A percentile compares a stretch with the other conserved stretches of the same genome.
Evolutionary conservation across 1,140 invertebrate genomes (phyloP).

Genomic region (Coptotermes formosanus): DNA sequence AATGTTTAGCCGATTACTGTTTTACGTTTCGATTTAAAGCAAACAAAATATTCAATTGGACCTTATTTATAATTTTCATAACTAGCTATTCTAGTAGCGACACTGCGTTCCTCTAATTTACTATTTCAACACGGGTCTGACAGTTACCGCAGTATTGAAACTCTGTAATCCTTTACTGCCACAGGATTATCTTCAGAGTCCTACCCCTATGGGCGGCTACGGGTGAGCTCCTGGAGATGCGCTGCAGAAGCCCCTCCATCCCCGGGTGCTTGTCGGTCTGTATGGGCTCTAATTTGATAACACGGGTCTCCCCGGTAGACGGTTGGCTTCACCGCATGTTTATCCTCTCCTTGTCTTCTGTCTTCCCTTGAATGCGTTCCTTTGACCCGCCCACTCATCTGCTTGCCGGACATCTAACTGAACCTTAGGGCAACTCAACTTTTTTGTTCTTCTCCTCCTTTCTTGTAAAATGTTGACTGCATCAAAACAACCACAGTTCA

Average conservation of each 20-base stretch:
- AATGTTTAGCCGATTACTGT: no score
- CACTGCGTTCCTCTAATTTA: no score
- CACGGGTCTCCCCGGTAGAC: neutral
- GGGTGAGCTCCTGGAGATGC: neutral
- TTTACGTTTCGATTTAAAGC: no score
- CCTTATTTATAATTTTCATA: no score
- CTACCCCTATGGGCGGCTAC: neutral
- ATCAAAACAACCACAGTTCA: neutral
- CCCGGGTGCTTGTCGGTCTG: neutral
- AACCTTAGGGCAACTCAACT: neutral
- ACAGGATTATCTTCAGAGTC: neutral
- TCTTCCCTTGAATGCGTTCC: neutral
- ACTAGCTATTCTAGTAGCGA: no score
- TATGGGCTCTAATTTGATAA: slow-evolving; percentile 4
- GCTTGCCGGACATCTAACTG: slow-evolving; percentile 12
- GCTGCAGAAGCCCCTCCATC: neutral
- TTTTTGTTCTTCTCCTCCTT: neutral
- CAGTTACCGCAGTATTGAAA: no score
- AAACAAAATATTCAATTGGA: no score
- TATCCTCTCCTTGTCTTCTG: slow-evolving; percentile 9
- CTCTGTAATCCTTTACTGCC: no score
- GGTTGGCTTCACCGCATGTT: neutral
- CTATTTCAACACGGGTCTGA: no score
- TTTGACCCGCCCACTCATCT: neutral
- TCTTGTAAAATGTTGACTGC: neutral